Base-by-base conservation (phyloP, 2,888 invertebrate genomes). In the Lepidochrysops patricia region DNA sequence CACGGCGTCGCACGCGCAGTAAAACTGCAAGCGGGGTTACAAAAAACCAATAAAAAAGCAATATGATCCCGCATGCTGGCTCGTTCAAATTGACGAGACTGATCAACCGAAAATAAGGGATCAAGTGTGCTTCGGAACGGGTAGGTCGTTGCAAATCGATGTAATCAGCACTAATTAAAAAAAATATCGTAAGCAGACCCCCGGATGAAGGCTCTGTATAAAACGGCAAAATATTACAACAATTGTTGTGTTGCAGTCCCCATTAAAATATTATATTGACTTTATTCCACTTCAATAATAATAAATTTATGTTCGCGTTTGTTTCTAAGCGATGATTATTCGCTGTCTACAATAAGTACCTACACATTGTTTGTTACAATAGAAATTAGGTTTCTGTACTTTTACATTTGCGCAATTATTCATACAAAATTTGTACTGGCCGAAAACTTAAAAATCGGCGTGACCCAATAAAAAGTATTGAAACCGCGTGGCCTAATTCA, bases 1-100 rank as follows among this genome's bases (percentile, higher is more conserved):
- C 87, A 88, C 86, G 84, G 68, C 67, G 63, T 56, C 77, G 80
- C 77, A 73, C 75, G 77, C 75, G 80, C 74, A 76, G 70, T 84
- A 80, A 85, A 88, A 88, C 84, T 81, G 75, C 78, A 74, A 77
- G 77, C 80, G 75, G 76, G 83, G 81, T 80, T 79, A 77, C 79
- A 81, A 80, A 84, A 82, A 75, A 77, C 81, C 81, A 89, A 89
- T 89, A 89, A 89, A 89, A 89, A 89, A 89, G 87, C 85, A 87
- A 89, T 77, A 80, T 76, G 76, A 85, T 86, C 89, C 89, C 89
- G 89, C 89, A 89, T 89, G 85, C 74, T 79, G 76, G 83, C 83
- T 87, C 74, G 88, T 86, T 88, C 80, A 82, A 83, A 87, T 86
- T 87, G 85, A 89, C 79, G 82, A 72, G 80, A 70, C 82, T 80